Evolutionary conservation across 2,113 vertebrate species (phyloP).

Genomic region (Charadrius vociferus): DNA sequence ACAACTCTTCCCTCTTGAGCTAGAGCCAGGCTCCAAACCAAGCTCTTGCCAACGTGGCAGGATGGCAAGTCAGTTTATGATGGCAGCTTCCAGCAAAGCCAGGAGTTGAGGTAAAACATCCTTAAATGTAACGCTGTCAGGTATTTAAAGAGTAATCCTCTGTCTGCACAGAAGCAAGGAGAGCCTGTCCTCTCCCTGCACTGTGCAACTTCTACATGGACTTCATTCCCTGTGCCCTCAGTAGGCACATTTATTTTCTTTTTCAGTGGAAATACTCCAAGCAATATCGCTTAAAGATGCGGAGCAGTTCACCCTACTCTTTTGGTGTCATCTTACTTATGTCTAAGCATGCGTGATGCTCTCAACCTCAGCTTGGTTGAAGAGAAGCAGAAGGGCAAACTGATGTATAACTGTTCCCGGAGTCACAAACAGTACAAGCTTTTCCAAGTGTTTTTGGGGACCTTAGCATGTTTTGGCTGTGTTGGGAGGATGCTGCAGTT

Average conservation of each 20-base stretch:
- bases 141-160: neutral
- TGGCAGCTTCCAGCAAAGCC: neutral
- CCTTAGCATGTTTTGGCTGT: accelerated
- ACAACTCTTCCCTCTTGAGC: neutral
- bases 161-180: neutral
- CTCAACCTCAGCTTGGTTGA: neutral
- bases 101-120: neutral
- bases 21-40: neutral
- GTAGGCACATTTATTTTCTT: neutral
- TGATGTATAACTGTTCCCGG: neutral
- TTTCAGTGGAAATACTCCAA: neutral
- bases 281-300: neutral
- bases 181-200: neutral
- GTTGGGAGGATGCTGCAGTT: neutral
- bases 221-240: neutral
- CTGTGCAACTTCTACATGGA: accelerated
- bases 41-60: neutral
- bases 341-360: neutral
- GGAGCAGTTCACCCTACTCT: neutral
- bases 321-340: neutral
- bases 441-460: neutral
- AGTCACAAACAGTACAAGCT: too few species aligned
- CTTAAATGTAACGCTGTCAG: neutral
- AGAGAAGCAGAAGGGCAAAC: neutral
- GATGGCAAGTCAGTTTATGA: neutral